Conservation (phyloP, 2,113 vertebrate species). For the Herpailurus yagouaroundi region DNA sequence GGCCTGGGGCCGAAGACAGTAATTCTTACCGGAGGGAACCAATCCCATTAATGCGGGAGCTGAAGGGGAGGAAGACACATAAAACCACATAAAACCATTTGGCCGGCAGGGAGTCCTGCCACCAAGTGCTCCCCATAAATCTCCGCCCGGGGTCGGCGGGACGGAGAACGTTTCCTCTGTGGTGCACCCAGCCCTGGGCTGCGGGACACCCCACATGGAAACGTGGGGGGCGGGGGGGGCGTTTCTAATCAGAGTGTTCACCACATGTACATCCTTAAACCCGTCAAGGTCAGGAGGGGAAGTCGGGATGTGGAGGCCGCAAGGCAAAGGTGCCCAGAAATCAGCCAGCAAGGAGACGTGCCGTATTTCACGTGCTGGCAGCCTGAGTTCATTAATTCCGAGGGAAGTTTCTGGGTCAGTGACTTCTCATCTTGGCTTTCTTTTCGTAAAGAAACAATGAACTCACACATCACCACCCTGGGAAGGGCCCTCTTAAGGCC, state of each 20-base stretch:
- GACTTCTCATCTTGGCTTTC: neutral
- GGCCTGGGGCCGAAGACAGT: neutral
- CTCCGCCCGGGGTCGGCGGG: fast-evolving
- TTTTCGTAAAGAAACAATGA: neutral
- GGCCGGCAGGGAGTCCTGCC: fast-evolving
- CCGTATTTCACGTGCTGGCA: constrained; percentile 22
- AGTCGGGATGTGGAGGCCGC: fast-evolving
- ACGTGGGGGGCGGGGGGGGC: neutral
- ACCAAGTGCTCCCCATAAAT: neutral
- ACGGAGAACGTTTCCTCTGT: fast-evolving
- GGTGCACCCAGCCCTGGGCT: neutral
- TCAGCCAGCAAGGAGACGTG: constrained; percentile 28
- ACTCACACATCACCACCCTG: neutral
- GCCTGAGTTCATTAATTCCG: neutral
- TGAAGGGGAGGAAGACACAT: neutral
- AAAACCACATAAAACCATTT: neutral
- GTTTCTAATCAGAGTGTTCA: fast-evolving
- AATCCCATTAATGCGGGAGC: neutral
- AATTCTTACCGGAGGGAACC: neutral
- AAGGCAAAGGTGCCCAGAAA: neutral
- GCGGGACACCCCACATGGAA: fast-evolving
- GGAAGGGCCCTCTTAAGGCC: neutral
- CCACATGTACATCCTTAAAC: fast-evolving
- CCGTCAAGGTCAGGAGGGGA: neutral
- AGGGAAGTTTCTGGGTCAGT: neutral